These are phyloP conservation scores for Eumaeus atala DNA, from an alignment of 1,140 invertebrate species.

Conservation along the genomic window DNA sequence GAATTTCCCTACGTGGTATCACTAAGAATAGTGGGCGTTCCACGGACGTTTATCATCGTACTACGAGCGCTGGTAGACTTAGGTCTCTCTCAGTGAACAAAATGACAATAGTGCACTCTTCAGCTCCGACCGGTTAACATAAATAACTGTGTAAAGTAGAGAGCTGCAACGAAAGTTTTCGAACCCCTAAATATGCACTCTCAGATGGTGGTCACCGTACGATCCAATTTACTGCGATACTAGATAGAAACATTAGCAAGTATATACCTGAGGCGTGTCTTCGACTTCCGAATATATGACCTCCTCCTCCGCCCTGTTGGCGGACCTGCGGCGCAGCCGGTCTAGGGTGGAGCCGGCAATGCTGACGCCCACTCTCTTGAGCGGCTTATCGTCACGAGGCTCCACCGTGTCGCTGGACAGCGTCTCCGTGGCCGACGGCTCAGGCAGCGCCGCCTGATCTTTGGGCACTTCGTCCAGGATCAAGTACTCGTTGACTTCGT, in stretches of 20 bases:
- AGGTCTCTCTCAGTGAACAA: too few species aligned
- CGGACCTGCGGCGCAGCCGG: slow-evolving; percentile 75
- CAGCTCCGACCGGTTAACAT: too few species aligned
- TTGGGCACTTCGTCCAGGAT: slow-evolving; percentile 51
- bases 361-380: slow-evolving; percentile 12
- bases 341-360: slow-evolving; percentile 20
- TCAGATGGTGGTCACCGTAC: too few species aligned
- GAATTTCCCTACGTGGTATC: too few species aligned
- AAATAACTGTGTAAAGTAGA: too few species aligned
- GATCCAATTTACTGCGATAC: too few species aligned
- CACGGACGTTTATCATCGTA: too few species aligned
- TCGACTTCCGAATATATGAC: slow-evolving; percentile 81
- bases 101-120: too few species aligned
- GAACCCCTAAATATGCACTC: too few species aligned
- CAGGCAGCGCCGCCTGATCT: slow-evolving; percentile 43
- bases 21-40: too few species aligned
- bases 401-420: slow-evolving; percentile 27
- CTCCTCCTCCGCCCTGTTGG: slow-evolving; percentile 79
- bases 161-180: too few species aligned
- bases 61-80: too few species aligned
- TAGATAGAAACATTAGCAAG: background rate
- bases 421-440: slow-evolving; percentile 41
- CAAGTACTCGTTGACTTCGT: slow-evolving; percentile 51
- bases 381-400: slow-evolving; percentile 7
- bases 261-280: slow-evolving; percentile 67